Percentiles rank a stretch among this genome's conserved stretches.
phyloP scores from a whole-genome alignment of 2,888 invertebrate genomes.

The Netelia virgata region DNA sequence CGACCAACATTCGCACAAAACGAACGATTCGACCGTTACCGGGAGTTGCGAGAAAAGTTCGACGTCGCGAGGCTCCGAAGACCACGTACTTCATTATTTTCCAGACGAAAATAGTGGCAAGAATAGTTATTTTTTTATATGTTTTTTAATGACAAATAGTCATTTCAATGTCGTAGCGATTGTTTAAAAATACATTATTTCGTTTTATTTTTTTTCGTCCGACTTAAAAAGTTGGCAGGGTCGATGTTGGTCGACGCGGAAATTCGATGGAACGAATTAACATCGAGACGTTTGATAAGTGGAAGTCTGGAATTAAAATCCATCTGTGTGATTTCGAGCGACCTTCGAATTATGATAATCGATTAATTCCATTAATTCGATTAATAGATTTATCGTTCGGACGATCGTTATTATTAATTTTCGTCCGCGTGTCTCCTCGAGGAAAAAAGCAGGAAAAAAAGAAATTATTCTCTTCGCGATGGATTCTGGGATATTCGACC shows the following conservation, averaged over 20 bases:
- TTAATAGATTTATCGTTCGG: neutral
- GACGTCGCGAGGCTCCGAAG: too few species aligned
- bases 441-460: conserved; percentile 27
- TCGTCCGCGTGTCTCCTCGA: neutral
- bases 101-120: too few species aligned
- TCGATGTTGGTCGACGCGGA: too few species aligned
- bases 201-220: too few species aligned
- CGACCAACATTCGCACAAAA: neutral
- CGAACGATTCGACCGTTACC: neutral
- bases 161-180: too few species aligned
- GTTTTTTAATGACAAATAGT: too few species aligned
- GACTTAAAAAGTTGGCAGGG: too few species aligned
- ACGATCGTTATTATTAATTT: neutral
- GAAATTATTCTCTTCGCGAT: neutral
- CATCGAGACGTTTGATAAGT: neutral
- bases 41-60: too few species aligned
- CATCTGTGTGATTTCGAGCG: neutral
- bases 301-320: neutral
- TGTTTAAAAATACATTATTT: too few species aligned
- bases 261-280: neutral
- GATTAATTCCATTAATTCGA: neutral
- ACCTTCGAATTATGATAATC: neutral
- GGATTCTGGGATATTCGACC: neutral
- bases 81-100: too few species aligned
- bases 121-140: too few species aligned